Evolutionary conservation across 2,888 invertebrate genomes (phyloP).

Genomic region (Amorpha juglandis): DNA sequence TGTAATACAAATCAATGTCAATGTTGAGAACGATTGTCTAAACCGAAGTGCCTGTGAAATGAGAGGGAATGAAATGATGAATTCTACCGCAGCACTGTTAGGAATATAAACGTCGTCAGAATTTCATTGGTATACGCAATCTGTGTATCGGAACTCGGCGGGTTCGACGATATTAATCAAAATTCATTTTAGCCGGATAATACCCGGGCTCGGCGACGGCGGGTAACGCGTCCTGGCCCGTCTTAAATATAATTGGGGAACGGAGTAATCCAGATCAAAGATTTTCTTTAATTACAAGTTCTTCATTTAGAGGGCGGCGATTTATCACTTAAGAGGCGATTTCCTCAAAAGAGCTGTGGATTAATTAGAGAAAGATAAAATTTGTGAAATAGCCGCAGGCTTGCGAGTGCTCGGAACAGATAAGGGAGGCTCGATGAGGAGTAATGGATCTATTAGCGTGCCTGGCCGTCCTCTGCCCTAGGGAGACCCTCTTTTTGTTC

Average conservation of each 20-base stretch:
- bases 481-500: conserved; percentile 55
- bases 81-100: background rate
- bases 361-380: conserved; percentile 81
- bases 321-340: conserved; percentile 76
- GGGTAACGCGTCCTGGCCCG: conserved; percentile 37
- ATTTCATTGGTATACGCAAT: conserved; percentile 13
- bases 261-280: conserved; percentile 71
- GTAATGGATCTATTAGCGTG: conserved; percentile 73
- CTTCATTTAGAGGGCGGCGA: conserved; percentile 65
- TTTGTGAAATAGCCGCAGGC: conserved; percentile 72
- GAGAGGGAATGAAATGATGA: background rate
- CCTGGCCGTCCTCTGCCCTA: conserved; percentile 49
- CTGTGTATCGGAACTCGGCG: conserved; percentile 7
- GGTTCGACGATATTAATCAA: conserved; percentile 36
- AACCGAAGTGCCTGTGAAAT: background rate
- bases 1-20: too few relatives aligned
- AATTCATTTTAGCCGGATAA: conserved; percentile 45
- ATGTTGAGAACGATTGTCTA: too few relatives aligned
- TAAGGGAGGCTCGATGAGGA: conserved; percentile 70
- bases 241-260: conserved; percentile 51
- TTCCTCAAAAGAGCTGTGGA: conserved; percentile 72
- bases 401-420: conserved; percentile 71
- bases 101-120: conserved; percentile 7
- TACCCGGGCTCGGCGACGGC: conserved; percentile 30
- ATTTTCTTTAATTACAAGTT: conserved; percentile 74